These are phyloP conservation scores for Lasius platythorax DNA, from an alignment of 2,888 invertebrate genomes.

Conservation along the genomic window DNA sequence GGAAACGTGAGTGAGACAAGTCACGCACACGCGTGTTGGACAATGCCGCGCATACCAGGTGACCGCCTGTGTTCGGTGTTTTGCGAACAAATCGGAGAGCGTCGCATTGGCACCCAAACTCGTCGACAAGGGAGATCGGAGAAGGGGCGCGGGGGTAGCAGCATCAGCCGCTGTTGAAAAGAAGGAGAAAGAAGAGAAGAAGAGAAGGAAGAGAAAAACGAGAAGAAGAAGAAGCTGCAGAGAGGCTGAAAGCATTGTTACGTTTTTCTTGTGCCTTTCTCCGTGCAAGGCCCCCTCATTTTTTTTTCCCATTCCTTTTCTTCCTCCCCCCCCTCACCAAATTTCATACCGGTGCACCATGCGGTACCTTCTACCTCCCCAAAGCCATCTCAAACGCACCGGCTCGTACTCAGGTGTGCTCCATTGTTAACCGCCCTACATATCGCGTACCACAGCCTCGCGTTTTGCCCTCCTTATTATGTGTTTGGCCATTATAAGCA, in stretches of 20 bases:
- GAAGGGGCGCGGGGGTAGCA: constrained; percentile 18
- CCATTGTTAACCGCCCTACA: constrained; percentile 82
- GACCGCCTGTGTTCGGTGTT: constrained; percentile 82
- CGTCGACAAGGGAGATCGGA: constrained; percentile 47
- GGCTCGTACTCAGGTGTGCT: constrained; percentile 82
- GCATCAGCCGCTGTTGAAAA: constrained; percentile 33
- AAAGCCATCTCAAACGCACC: constrained; percentile 80
- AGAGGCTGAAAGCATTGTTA: constrained; percentile 83
- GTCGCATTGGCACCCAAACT: constrained; percentile 78
- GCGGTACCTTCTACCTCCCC: constrained; percentile 70
- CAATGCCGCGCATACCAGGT: constrained; percentile 75
- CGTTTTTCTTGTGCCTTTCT: constrained; percentile 70
- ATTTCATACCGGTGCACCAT: constrained; percentile 81
- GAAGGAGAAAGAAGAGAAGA: constrained; percentile 41
- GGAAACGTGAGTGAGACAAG: constrained; percentile 65
- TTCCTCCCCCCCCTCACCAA: constrained; percentile 64
- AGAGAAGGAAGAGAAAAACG: constrained; percentile 45
- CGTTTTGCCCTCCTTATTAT: constrained; percentile 82
- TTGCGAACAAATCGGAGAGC: constrained; percentile 85
- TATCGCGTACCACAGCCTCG: constrained; percentile 72
- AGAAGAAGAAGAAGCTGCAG: constrained; percentile 65
- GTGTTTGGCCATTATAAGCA: constrained; percentile 74
- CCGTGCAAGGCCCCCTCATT: constrained; percentile 62
- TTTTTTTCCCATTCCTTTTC: constrained; percentile 67
- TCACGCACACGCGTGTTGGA: constrained; percentile 60